Conservation (phyloP, 2,888 invertebrate genomes). For the Petrolisthes manimaculis region DNA sequence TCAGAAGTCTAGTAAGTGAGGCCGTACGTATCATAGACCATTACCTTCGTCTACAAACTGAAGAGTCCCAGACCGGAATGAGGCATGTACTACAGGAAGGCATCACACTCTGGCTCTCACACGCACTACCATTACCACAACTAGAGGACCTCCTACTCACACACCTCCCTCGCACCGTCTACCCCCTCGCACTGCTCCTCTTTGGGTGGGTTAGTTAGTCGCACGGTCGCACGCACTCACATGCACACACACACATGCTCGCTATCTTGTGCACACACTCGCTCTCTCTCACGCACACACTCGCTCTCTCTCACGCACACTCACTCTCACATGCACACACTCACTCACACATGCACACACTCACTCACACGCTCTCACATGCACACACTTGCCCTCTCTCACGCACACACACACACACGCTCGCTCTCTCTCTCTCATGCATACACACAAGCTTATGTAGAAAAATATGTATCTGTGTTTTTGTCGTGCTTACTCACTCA, state of each 20-base stretch:
- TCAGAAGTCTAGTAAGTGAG: slow-evolving; percentile 46
- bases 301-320: no score
- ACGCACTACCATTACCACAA: slow-evolving; percentile 54
- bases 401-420: no score
- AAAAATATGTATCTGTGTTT: no score
- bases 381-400: no score
- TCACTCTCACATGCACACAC: no score
- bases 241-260: background rate
- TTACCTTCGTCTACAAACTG: slow-evolving; percentile 56
- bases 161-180: slow-evolving; percentile 61
- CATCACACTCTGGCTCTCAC: slow-evolving; percentile 60
- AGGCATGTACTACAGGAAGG: slow-evolving; percentile 61
- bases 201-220: slow-evolving; percentile 51
- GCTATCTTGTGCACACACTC: no score
- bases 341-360: no score
- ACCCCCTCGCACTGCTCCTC: slow-evolving; percentile 60
- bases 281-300: no score
- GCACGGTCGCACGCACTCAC: background rate
- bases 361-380: no score
- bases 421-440: no score
- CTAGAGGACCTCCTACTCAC: slow-evolving; percentile 59
- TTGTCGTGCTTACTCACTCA: no score
- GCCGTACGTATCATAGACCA: slow-evolving; percentile 62
- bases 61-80: slow-evolving; percentile 63
- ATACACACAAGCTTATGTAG: no score